Evolutionary conservation across 2,113 vertebrate genomes (phyloP).

Genomic region (Chascanopsetta lugubris): DNA sequence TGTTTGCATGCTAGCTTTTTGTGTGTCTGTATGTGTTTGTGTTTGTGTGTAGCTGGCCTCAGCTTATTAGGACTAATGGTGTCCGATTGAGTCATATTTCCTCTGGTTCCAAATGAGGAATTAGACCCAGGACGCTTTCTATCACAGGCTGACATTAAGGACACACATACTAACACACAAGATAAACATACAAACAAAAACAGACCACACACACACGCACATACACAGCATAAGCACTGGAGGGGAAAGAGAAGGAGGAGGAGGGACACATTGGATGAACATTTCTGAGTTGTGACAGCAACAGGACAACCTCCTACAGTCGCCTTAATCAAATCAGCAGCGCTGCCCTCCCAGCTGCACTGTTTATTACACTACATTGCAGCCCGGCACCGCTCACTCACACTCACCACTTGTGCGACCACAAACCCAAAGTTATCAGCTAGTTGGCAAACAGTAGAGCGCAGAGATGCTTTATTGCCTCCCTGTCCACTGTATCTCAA

Average conservation of each 20-base stretch:
- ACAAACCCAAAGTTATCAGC: conserved; percentile 22
- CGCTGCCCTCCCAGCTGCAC: conserved; percentile 35
- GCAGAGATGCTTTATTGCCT: conserved; percentile 41
- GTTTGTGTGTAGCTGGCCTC: conserved; percentile 51
- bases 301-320: conserved; percentile 44
- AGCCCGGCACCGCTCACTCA: conserved; percentile 25
- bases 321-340: conserved; percentile 51
- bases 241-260: neutral
- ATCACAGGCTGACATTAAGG: conserved; percentile 46
- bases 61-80: conserved; percentile 57
- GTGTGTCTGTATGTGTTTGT: conserved; percentile 1
- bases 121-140: conserved; percentile 56
- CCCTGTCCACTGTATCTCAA: conserved; percentile 20
- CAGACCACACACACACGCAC: conserved; percentile 43
- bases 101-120: conserved; percentile 65
- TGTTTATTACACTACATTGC: conserved; percentile 51
- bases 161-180: conserved; percentile 20
- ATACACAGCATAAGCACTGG: neutral
- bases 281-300: conserved; percentile 51
- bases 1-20: conserved; percentile 10
- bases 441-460: conserved; percentile 20
- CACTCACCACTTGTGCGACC: conserved; percentile 20
- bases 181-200: conserved; percentile 57
- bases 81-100: conserved; percentile 66
- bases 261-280: conserved; percentile 30